Percentiles rank a stretch among this genome's conserved stretches.
Evolutionary conservation across 2,113 vertebrate genomes (phyloP).

Genomic region (Tupaia chinensis): DNA sequence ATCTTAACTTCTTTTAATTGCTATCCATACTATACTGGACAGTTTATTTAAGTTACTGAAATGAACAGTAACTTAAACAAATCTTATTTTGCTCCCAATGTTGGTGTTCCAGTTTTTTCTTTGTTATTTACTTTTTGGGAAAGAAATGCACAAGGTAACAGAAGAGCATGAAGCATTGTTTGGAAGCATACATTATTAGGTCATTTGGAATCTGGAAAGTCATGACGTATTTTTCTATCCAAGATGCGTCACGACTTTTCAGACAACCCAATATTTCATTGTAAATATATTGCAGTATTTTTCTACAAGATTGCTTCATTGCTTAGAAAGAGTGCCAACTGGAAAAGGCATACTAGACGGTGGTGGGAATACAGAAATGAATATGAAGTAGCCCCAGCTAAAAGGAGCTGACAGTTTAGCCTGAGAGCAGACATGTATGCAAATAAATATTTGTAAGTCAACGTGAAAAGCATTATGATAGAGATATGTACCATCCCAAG

Average conservation of each 20-base stretch:
- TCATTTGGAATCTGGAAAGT: too few species aligned
- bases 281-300: slow-evolving; percentile 37
- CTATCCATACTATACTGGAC: not conserved
- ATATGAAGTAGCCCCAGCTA: not conserved
- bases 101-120: not conserved
- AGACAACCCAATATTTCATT: not conserved
- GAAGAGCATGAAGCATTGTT: not conserved
- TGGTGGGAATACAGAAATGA: not conserved
- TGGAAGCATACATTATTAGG: not conserved
- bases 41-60: slow-evolving; percentile 33
- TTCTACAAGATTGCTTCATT: slow-evolving; percentile 12
- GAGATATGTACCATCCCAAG: not conserved
- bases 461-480: slow-evolving; percentile 33
- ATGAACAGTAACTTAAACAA: slow-evolving; percentile 15
- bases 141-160: not conserved
- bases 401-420: slow-evolving; percentile 41
- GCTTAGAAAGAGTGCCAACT: slow-evolving; percentile 52
- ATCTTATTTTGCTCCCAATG: not conserved
- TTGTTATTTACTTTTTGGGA: slow-evolving; percentile 23
- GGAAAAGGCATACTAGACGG: slow-evolving; percentile 35
- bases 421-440: not conserved
- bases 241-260: too few species aligned
- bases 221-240: too few species aligned
- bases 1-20: not conserved
- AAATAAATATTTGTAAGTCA: slow-evolving; percentile 58